Evolutionary conservation across 2,888 invertebrate species (phyloP).

Genomic region (Neocrepidodera transversa): DNA sequence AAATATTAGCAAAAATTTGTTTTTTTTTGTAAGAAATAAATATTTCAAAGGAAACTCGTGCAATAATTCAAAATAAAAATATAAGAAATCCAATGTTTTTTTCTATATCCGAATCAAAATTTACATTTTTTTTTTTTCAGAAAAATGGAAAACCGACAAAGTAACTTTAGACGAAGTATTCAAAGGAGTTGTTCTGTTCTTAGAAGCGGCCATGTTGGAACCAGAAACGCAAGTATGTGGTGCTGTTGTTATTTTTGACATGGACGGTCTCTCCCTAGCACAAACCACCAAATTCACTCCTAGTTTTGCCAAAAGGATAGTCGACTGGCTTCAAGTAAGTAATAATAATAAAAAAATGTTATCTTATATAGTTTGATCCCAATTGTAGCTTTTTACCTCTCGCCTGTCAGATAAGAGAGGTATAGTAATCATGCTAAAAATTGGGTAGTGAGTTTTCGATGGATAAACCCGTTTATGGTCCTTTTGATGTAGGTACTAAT

Average conservation of each 20-base stretch:
- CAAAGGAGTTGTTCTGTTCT: constrained; percentile 80
- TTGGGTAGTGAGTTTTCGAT: too few relatives aligned
- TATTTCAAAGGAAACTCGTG: too few relatives aligned
- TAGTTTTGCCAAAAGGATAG: constrained; percentile 82
- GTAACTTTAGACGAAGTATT: constrained; percentile 81
- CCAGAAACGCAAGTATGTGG: constrained; percentile 79
- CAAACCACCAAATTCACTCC: constrained; percentile 89
- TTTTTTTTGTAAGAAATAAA: too few relatives aligned
- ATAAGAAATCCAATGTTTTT: too few relatives aligned
- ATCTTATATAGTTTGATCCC: background rate
- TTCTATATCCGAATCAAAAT: too few relatives aligned
- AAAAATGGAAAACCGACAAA: constrained; percentile 84
- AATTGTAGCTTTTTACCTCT: too few relatives aligned
- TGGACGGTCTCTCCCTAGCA: constrained; percentile 81
- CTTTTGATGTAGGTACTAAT: too few relatives aligned
- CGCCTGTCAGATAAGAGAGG: too few relatives aligned
- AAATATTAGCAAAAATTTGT: too few relatives aligned
- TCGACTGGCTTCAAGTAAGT: constrained; percentile 79
- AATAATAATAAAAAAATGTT: background rate
- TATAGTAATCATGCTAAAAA: too few relatives aligned
- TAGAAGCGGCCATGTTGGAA: constrained; percentile 84
- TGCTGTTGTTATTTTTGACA: constrained; percentile 82
- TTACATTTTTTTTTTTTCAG: constrained; percentile 63
- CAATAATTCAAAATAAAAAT: too few relatives aligned
- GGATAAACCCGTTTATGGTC: too few relatives aligned